Evolutionary conservation across 2,797 vertebrate genomes (phyloP), one percentile per base, ranked within the genome.

Genomic region (Oreonectes daqikongensis): DNA sequence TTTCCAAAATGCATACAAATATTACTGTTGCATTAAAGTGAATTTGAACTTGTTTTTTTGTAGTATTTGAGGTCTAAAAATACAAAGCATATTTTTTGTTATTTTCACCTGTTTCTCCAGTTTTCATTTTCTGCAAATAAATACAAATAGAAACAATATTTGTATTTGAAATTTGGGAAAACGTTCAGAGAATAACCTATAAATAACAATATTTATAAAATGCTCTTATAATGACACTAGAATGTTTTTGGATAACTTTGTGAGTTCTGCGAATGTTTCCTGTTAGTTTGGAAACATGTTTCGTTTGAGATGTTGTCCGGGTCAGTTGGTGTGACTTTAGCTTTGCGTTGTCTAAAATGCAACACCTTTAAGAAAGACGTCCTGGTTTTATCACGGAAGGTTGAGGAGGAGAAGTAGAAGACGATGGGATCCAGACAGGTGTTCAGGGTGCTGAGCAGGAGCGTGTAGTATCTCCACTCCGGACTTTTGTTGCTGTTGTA

Each of bases 351-450:
- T 11, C 38, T 35, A 17, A 61, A 0, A 79, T 24, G 65, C 12
- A 20, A 32, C 2, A 44, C 10, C 28, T 38, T 79, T 1, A 44
- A 57, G 1, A 73, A 35, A 0, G 76, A 85, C 11, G 78, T 61
- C 18, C 84, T 80, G 44, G 81, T 66, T 1, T 28, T 89, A 61
- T 73, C 80, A 11, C 17, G 84, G 64, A 92, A 90, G 42, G 72
- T 24, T 2, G 84, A 86, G 12, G 90, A 89, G 15, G 87, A 89
- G 64, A 91, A 91, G 74, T 88, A 93, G 81, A 91, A 92, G 69
- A 94, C 91, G 61, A 95, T 83, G 0, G 94, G 94, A 57, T 95
- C 94, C 63, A 95, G 84, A 9, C 93, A 95, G 7, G 92, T 92
- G 61, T 94, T 95, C 82, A 94, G 91, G 17, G 93, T 90, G 12